phyloP scores from a whole-genome alignment of 2,113 vertebrate genomes.

The Pseudonaja textilis region DNA sequence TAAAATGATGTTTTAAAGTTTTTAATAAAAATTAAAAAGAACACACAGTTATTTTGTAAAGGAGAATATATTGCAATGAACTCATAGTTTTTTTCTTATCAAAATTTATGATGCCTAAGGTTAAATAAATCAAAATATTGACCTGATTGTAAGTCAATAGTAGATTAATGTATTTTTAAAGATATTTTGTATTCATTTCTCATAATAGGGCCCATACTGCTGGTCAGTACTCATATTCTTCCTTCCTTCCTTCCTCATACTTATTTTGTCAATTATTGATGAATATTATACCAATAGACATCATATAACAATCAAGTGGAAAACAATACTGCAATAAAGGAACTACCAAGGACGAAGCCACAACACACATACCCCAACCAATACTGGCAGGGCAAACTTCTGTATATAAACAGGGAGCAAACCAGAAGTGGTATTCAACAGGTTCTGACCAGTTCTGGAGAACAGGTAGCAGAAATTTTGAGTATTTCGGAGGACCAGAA shows the following conservation, averaged over 20 bases:
- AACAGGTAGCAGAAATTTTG: no score
- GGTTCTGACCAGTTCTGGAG: no score
- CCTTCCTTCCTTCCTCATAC: constrained; percentile 61
- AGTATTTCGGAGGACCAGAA: no score
- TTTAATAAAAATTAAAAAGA: constrained; percentile 53
- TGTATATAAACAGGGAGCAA: background rate
- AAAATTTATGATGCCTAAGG: constrained; percentile 77
- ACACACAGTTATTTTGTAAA: constrained; percentile 68
- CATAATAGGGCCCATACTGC: constrained; percentile 70
- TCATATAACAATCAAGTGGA: constrained; percentile 21
- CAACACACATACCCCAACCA: background rate
- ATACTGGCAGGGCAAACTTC: background rate
- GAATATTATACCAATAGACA: constrained; percentile 54
- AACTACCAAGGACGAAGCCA: background rate
- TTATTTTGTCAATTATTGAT: constrained; percentile 66
- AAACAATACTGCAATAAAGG: background rate
- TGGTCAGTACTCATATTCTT: constrained; percentile 69
- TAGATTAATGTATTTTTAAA: constrained; percentile 73
- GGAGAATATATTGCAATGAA: constrained; percentile 72
- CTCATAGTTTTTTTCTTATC: constrained; percentile 74
- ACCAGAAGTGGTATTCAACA: no score
- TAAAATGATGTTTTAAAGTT: background rate
- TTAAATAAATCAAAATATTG: constrained; percentile 82
- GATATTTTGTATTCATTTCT: constrained; percentile 79
- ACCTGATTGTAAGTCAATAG: constrained; percentile 76